phyloP scores from a whole-genome alignment of 2,888 invertebrate species.

The Acleris sparsana region DNA sequence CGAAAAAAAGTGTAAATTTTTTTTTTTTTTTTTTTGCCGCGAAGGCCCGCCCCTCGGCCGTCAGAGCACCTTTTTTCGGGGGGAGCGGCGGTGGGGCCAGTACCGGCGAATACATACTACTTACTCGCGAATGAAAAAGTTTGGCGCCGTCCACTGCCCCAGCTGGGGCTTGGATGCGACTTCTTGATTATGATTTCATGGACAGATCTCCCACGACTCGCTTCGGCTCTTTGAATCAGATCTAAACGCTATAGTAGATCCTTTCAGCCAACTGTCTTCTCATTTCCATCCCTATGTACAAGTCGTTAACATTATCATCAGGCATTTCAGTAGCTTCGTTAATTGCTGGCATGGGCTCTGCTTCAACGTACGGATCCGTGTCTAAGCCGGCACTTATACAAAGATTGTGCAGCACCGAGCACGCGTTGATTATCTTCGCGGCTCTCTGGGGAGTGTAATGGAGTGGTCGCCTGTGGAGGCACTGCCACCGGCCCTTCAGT shows the following conservation, averaged over 20 bases:
- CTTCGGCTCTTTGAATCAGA: too few species aligned
- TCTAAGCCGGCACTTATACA: slow-evolving; percentile 56
- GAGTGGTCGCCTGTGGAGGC: slow-evolving; percentile 57
- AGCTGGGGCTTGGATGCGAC: too few species aligned
- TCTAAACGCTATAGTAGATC: slow-evolving; percentile 59
- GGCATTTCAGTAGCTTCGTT: slow-evolving; percentile 59
- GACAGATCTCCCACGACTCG: too few species aligned
- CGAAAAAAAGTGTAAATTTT: too few species aligned
- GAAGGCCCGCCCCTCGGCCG: too few species aligned
- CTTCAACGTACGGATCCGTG: slow-evolving; percentile 50
- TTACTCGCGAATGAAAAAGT: too few species aligned
- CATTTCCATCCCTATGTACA: slow-evolving; percentile 61
- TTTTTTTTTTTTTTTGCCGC: too few species aligned
- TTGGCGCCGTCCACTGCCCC: too few species aligned
- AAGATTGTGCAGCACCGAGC: slow-evolving; percentile 61
- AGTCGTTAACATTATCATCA: slow-evolving; percentile 61
- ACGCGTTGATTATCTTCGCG: slow-evolving; percentile 65
- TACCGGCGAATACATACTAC: too few species aligned
- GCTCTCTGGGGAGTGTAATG: slow-evolving; percentile 63
- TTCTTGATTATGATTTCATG: too few species aligned
- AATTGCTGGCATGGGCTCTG: slow-evolving; percentile 47
- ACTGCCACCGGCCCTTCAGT: slow-evolving; percentile 61
- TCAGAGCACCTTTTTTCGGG: too few species aligned
- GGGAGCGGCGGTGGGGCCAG: too few species aligned
- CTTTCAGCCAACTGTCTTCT: slow-evolving; percentile 60